Conservation (phyloP, 2,797 vertebrate genomes). For the Pipistrellus pipistrellus region DNA sequence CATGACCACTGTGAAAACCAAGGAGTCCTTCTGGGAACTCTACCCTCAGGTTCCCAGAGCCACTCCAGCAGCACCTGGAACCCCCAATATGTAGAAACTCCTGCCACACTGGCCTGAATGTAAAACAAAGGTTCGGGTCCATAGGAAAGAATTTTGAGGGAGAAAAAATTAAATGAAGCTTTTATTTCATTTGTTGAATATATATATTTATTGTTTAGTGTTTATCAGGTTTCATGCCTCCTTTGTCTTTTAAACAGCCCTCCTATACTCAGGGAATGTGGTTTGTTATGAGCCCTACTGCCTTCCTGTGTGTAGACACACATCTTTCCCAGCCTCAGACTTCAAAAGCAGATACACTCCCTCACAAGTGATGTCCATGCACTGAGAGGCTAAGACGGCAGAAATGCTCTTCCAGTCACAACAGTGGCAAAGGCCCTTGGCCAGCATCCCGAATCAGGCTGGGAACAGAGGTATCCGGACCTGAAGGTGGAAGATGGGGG, state of each 20-base stretch:
- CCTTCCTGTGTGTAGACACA: neutral
- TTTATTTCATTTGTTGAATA: neutral
- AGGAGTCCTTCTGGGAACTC: neutral
- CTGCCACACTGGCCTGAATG: neutral
- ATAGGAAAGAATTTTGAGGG: constrained; percentile 20
- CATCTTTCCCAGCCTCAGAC: neutral
- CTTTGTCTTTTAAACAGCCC: neutral
- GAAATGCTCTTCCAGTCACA: neutral
- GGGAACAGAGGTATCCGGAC: neutral
- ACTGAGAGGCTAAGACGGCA: neutral
- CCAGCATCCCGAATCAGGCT: neutral
- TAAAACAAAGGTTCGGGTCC: neutral
- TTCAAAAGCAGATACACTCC: neutral
- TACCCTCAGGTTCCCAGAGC: neutral
- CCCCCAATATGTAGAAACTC: neutral
- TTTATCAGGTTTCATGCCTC: neutral
- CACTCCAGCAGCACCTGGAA: neutral
- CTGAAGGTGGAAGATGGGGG: neutral
- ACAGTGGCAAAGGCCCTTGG: too few relatives aligned
- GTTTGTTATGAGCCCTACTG: neutral
- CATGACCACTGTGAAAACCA: neutral
- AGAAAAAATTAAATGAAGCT: neutral
- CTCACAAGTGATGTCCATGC: neutral
- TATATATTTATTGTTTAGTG: neutral
- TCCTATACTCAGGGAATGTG: neutral